A percentile compares a stretch with the other conserved stretches of the same genome.
Evolutionary conservation across 2,797 vertebrate species (phyloP).

Genomic region (Acanthurus tractus): DNA sequence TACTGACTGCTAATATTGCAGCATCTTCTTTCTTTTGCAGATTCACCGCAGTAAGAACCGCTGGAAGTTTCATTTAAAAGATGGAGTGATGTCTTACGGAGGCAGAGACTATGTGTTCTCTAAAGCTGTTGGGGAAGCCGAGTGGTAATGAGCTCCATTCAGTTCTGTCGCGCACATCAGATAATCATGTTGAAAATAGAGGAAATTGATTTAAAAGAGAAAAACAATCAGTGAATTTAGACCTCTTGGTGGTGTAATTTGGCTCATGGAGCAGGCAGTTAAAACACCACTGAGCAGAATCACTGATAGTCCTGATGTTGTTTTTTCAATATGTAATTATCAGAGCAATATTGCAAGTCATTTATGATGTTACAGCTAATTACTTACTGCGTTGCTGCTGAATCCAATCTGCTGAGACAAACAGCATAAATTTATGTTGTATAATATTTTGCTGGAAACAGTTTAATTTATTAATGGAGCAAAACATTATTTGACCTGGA

Average conservation of each 20-base stretch:
- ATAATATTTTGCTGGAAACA: slow-evolving; percentile 25
- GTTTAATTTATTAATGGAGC: slow-evolving; percentile 37
- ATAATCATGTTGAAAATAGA: slow-evolving; percentile 15
- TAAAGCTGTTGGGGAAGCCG: slow-evolving; percentile 95
- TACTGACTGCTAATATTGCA: not conserved
- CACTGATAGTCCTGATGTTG: slow-evolving; percentile 15
- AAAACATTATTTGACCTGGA: slow-evolving; percentile 30
- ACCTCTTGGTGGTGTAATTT: slow-evolving; percentile 45
- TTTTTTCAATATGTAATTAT: slow-evolving; percentile 42
- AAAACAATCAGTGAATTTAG: slow-evolving; percentile 27
- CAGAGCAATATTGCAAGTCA: slow-evolving; percentile 33
- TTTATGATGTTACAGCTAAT: slow-evolving; percentile 31
- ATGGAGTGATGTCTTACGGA: slow-evolving; percentile 94
- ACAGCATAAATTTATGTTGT: slow-evolving; percentile 60
- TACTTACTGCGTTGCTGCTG: slow-evolving; percentile 15
- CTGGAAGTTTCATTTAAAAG: slow-evolving; percentile 98
- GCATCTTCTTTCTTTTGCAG: slow-evolving; percentile 75
- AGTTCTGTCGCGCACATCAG: slow-evolving; percentile 31
- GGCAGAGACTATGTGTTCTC: slow-evolving; percentile 97
- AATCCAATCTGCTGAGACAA: slow-evolving; percentile 45
- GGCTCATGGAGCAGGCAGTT: slow-evolving; percentile 17
- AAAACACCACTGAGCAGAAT: slow-evolving; percentile 31
- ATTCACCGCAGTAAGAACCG: slow-evolving; percentile 98
- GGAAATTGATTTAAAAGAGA: slow-evolving; percentile 34
- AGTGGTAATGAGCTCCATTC: slow-evolving; percentile 88